phyloP scores from a whole-genome alignment of 64 coral and sea anemone genomes.

The Dendronephthya gigantea region DNA sequence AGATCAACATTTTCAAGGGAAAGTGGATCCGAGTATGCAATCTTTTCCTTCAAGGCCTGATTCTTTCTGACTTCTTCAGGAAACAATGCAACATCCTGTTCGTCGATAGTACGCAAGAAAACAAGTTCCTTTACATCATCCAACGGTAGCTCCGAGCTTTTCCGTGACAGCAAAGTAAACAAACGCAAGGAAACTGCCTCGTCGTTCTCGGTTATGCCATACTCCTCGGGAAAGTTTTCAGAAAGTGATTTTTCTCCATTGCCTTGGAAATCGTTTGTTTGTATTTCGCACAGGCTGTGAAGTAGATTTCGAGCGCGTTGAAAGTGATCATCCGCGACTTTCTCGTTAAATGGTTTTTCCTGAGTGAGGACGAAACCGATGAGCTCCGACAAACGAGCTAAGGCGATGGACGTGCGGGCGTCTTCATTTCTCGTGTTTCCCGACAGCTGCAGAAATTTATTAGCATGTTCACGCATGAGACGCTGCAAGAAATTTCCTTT shows the following conservation, averaged over 20 bases:
- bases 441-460: background rate
- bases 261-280: background rate
- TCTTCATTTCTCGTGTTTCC: background rate
- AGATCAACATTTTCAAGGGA: background rate
- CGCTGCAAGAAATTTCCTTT: background rate
- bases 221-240: background rate
- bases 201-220: background rate
- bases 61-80: background rate
- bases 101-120: background rate
- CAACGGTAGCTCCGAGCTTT: background rate
- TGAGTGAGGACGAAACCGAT: background rate
- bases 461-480: background rate
- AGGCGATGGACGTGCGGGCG: background rate
- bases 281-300: background rate
- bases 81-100: background rate
- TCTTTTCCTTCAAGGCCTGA: background rate
- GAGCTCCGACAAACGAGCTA: background rate
- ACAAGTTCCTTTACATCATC: background rate
- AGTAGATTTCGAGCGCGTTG: background rate
- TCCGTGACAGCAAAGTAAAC: background rate
- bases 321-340: background rate
- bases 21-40: background rate
- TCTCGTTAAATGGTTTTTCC: background rate
- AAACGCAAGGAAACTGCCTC: background rate
- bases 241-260: background rate